Base-by-base conservation (phyloP, 35 echinoderm and acorn worm genomes). In the Eucidaris tribuloides region DNA sequence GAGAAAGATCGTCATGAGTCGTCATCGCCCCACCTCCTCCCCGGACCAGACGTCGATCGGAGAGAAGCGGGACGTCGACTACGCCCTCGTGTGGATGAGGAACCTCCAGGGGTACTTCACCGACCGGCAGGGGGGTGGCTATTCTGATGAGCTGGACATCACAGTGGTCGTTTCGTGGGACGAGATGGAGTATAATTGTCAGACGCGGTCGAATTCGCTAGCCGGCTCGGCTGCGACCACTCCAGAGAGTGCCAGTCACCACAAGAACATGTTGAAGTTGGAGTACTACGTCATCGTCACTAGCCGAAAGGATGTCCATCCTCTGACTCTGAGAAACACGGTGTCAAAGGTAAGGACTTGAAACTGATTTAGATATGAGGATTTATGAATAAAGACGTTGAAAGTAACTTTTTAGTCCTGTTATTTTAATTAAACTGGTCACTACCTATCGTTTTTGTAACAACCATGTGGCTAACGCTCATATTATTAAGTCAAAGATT, bases 271-370 rank as follows among this genome's bases (percentile, higher is more conserved):
- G 65, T 79, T 99, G 28, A 88, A 82, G 46, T 72, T 99, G 35
- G 89, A 93, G 61, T 99, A 90, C 62, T 90, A 93, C 27, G 62
- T 99, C 76, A 99, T 97, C 36, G 82, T 99, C 43, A 99, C 94
- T 0, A 93, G 81, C 57, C 62, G 85, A 34, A 90, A 84, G 81
- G 79, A 90, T 34, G 18, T 86, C 37, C 90, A 77, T 37, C 92
- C 92, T 36, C 84, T 82, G 49, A 55, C n/a, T n/a, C n/a, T n/a
- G n/a, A n/a, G n/a, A n/a, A n/a, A n/a, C n/a, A n/a, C n/a, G n/a
- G n/a, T n/a, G n/a, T n/a, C n/a, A n/a, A n/a, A n/a, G n/a, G n/a
- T n/a, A n/a, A n/a, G n/a, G n/a, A n/a, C n/a, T n/a, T n/a, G n/a
- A n/a, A n/a, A n/a, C n/a, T n/a, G n/a, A n/a, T n/a, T n/a, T n/a